Base-by-base conservation (phyloP, 2,797 vertebrate genomes). In the Cygnus olor region DNA sequence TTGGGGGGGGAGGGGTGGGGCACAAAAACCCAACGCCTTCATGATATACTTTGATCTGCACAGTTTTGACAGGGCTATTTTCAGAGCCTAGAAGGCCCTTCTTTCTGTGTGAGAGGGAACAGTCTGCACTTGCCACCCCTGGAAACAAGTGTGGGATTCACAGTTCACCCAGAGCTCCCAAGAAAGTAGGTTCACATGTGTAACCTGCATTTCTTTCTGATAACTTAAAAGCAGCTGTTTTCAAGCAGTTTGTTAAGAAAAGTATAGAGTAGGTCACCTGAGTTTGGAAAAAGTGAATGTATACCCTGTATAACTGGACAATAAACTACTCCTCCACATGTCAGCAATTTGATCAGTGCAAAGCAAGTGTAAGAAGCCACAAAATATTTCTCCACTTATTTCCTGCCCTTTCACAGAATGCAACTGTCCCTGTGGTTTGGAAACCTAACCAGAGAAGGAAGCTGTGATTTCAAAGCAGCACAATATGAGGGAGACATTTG, bases 381-480 rank as follows among this genome's bases (percentile, higher is more conserved):
- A 24, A 20, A 87, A 21, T 58, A 76, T 56, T 85, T 87, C 36
- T 16, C 72, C 53, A 51, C 6, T n/a, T 70, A 8, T 71, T 88
- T 88, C 40, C 79, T 82, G 84, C 57, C 57, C 49, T 86, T 74
- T 36, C 77, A 44, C 14, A 44, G 45, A 10, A 60, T 76, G 17
- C 42, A 64, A 74, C 47, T 19, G 5, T 30, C 58, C 61, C n/a
- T 61, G 74, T 57, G 84, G 21, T 89, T 69, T 69, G 71, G 78
- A 80, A 71, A 40, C 69, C 80, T 38, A 82, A 71, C 20, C 2
- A 3, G 80, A 89, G 36, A 64, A 32, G 25, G 32, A 85, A 85
- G 40, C 21, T 92, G 57, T 90, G 88, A 87, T 93, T 93, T 90
- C 64, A 81, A 45, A 87, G 78, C 36, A 74, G 14, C 57, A 58